Conservation (phyloP, 1,140 invertebrate genomes). For the Scaptomyza graminum region DNA sequence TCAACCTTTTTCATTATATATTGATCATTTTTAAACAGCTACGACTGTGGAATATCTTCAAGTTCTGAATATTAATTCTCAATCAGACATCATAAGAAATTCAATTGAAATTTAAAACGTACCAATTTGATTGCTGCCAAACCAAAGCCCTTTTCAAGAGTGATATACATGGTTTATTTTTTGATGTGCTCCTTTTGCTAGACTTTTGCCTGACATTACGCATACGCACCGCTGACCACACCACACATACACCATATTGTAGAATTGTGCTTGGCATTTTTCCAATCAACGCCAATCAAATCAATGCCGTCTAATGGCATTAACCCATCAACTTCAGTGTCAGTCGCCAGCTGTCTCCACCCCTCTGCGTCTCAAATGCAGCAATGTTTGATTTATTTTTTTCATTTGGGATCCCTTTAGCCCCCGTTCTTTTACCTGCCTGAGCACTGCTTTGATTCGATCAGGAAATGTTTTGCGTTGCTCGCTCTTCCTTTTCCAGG, state of each 20-base stretch:
- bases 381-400: slow-evolving; percentile 28
- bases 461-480: slow-evolving; percentile 69
- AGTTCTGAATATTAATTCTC: not conserved
- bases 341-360: slow-evolving; percentile 24
- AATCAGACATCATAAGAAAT: not conserved
- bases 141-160: not conserved
- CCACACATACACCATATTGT: not conserved
- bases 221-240: slow-evolving; percentile 37
- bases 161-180: not conserved
- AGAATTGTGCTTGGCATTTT: slow-evolving; percentile 57
- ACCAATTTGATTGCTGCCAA: not conserved
- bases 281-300: slow-evolving; percentile 82
- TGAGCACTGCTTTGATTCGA: slow-evolving; percentile 74
- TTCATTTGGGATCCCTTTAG: slow-evolving; percentile 26
- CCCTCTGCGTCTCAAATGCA: slow-evolving; percentile 1
- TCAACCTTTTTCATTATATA: too few species aligned
- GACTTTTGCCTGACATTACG: slow-evolving; percentile 23
- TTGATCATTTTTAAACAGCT: too few species aligned
- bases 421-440: slow-evolving; percentile 33
- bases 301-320: slow-evolving; percentile 81
- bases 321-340: slow-evolving; percentile 78
- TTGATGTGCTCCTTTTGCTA: not conserved
- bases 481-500: not conserved
- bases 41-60: too few species aligned
- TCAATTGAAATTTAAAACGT: not conserved